Conservation (phyloP, 2,888 invertebrate genomes). For the Drosophila putrida region DNA sequence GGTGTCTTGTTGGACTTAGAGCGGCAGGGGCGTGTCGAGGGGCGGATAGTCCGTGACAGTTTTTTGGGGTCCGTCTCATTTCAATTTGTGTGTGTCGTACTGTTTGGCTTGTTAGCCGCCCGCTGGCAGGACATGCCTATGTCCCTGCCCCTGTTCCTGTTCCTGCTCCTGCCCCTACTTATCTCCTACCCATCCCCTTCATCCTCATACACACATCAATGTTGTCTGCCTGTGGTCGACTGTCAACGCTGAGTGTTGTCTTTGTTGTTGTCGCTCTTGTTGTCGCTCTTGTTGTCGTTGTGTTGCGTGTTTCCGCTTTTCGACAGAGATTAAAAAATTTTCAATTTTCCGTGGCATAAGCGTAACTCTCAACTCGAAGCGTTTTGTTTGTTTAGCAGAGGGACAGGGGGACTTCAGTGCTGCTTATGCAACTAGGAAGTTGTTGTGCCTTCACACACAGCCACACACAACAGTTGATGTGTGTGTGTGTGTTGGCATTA, state of each 20-base stretch:
- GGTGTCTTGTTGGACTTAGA: background rate
- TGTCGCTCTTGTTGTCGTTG: constrained; percentile 41
- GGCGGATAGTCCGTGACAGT: constrained; percentile 52
- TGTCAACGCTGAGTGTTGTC: constrained; percentile 59
- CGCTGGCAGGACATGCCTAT: constrained; percentile 48
- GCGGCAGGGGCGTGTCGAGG: constrained; percentile 9
- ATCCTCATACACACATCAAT: constrained; percentile 14
- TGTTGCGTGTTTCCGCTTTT: constrained; percentile 75
- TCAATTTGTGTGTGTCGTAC: constrained; percentile 65
- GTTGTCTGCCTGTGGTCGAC: constrained; percentile 52
- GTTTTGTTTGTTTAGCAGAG: constrained; percentile 57
- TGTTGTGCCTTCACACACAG: constrained; percentile 9
- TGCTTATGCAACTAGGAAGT: constrained; percentile 50
- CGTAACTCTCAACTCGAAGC: constrained; percentile 30
- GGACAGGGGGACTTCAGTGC: constrained; percentile 3
- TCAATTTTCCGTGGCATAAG: constrained; percentile 63
- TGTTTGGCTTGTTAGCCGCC: constrained; percentile 73
- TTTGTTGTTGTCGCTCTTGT: constrained; percentile 25
- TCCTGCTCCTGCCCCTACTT: background rate
- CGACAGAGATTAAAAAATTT: constrained; percentile 76
- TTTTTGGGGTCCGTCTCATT: constrained; percentile 53
- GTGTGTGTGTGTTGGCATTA: constrained; percentile 40
- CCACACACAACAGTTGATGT: constrained; percentile 9
- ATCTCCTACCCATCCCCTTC: background rate
- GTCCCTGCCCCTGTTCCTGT: background rate